phyloP scores from a whole-genome alignment of 2,888 invertebrate species.

The Lasioglossum vierecki region DNA sequence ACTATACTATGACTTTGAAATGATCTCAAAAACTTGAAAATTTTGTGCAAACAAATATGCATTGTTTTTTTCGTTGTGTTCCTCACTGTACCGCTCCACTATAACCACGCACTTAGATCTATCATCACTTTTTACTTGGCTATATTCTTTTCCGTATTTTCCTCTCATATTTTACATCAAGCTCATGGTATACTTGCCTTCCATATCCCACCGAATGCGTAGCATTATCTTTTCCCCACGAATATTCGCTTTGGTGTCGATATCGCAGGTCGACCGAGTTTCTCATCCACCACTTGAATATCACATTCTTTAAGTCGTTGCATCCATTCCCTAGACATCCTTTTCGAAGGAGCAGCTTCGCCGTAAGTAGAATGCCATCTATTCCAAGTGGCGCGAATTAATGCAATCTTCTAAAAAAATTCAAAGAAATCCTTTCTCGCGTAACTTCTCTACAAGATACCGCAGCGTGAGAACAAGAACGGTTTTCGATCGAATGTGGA shows the following conservation, averaged over 20 bases:
- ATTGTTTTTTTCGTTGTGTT: no score
- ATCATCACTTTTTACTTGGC: no score
- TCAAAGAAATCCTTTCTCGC: background rate
- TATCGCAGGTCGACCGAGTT: background rate
- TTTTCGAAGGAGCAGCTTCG: background rate
- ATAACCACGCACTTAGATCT: no score
- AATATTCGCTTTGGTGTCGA: background rate
- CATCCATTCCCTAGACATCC: background rate
- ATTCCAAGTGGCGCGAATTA: background rate
- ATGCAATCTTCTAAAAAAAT: background rate
- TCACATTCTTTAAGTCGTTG: background rate
- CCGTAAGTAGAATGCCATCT: background rate
- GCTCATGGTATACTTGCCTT: no score
- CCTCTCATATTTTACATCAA: no score
- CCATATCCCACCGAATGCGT: no score
- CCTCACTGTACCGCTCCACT: no score
- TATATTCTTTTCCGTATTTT: no score
- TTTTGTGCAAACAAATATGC: no score
- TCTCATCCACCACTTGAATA: background rate
- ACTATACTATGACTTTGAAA: no score
- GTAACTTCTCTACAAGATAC: background rate
- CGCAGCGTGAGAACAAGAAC: background rate
- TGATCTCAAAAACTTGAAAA: no score
- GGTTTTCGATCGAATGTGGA: background rate
- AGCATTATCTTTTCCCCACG: no score